Percentiles rank a stretch among this genome's conserved stretches.
Conservation (phyloP, 2,113 vertebrate genomes). For the Gnathonemus echidnorhynchus region DNA sequence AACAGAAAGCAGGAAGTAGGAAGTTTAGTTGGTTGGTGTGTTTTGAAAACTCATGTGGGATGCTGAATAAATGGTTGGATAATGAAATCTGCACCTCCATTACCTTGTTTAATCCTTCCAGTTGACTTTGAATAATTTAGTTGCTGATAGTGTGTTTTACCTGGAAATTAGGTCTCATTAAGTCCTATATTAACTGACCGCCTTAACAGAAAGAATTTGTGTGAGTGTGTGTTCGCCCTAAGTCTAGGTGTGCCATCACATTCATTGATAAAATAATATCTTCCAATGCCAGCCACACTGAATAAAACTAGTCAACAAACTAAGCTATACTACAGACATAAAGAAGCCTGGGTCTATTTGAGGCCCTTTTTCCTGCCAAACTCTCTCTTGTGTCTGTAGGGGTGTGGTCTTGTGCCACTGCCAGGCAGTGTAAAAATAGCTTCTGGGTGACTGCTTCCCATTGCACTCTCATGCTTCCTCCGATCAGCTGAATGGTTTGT, state of each 20-base stretch:
- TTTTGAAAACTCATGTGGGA: neutral
- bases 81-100: neutral
- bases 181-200: neutral
- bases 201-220: neutral
- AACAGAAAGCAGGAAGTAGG: neutral
- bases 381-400: constrained; percentile 32
- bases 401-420: constrained; percentile 32
- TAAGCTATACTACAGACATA: constrained; percentile 17
- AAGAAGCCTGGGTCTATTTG: neutral
- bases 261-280: constrained; percentile 25
- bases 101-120: neutral
- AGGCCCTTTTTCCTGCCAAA: constrained; percentile 12
- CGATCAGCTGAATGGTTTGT: neutral
- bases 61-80: neutral
- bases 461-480: constrained; percentile 18
- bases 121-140: constrained; percentile 21
- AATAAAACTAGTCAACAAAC: constrained; percentile 28
- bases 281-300: constrained; percentile 5
- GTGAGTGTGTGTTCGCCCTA: neutral
- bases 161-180: neutral
- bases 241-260: neutral
- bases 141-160: neutral
- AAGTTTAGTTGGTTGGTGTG: neutral
- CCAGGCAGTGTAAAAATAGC: constrained; percentile 40
- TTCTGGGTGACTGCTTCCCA: constrained; percentile 24